Base-by-base conservation (phyloP, 2,113 vertebrate genomes). In the Eudyptes chrysolophus region DNA sequence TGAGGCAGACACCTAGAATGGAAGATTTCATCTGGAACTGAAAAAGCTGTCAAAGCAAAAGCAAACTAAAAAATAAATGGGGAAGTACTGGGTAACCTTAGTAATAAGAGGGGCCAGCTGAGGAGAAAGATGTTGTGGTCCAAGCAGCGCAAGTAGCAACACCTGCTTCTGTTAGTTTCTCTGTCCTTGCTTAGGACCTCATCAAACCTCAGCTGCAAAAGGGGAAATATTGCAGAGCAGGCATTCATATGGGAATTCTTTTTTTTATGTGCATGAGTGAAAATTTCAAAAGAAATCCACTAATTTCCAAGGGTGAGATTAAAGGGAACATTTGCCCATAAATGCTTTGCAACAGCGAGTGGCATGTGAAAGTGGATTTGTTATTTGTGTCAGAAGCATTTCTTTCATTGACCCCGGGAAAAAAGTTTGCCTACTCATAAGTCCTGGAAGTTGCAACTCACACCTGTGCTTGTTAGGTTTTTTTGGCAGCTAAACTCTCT, bases 211-310 rank as follows among this genome's bases (percentile, higher is more conserved):
- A 62, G 38, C 6, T 82, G 77, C 55, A 64, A 58, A 87, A 66
- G 25, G 10, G 7, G 24, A 72, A 81, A 24, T 3, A 7, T 12
- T 49, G 30, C 51, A 81, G 13, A 71, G 32, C 13, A 66, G 61
- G 42, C 15, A 36, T 78, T 66, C 27, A 9, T 19, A 22, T 14
- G 8, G 27, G 7, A 55, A 58, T 82, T 75, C 36, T 51, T 42
- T 16, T 13, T 18, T 11, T 16, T 2, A 3, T 38, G 32, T n/a
- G 4, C 0, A 0, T 25, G 38, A 55, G 38, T 16, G 34, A 87
- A 91, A 52, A 40, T 8, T 27, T 64, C 7, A 6, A 20, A 83
- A 75, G 18, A 34, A 91, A 70, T 18, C 15, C 22, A 36, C 5
- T 38, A 0, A 11, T 84, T 91, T 84, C n/a, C 40, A 54, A 29